These are phyloP conservation scores for Telenomus remus DNA, from an alignment of 1,140 invertebrate species.

Conservation along the genomic window DNA sequence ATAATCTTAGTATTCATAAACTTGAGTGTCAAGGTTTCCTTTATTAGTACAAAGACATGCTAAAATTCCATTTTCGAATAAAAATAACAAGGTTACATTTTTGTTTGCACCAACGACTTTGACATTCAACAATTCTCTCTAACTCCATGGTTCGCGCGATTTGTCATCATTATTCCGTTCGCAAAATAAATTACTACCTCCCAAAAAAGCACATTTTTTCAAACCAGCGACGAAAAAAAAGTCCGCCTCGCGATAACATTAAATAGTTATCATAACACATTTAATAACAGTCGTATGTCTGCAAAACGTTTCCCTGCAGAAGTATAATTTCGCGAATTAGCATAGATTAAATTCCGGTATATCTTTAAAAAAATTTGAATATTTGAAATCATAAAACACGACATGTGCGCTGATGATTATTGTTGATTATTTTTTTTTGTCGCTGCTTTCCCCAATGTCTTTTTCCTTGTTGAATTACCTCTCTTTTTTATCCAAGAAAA, in stretches of 20 bases:
- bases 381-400: neutral
- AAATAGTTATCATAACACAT: conserved; percentile 17
- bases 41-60: conserved; percentile 54
- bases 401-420: too few species aligned
- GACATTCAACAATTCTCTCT: conserved; percentile 24
- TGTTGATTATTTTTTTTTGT: neutral
- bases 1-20: conserved; percentile 58
- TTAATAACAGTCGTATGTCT: conserved; percentile 1
- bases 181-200: conserved; percentile 11
- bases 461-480: neutral
- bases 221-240: too few species aligned
- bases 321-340: conserved; percentile 45
- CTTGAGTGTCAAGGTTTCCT: conserved; percentile 58
- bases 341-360: conserved; percentile 37
- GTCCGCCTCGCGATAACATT: conserved; percentile 9
- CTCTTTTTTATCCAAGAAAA: too few species aligned
- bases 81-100: conserved; percentile 49
- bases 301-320: conserved; percentile 16
- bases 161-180: conserved; percentile 31
- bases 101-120: conserved; percentile 4
- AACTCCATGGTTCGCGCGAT: conserved; percentile 9
- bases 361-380: neutral
- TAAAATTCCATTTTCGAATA: conserved; percentile 53
- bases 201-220: conserved; percentile 15
- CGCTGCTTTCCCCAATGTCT: neutral